Base-by-base conservation (phyloP, 2,888 invertebrate species). In the Cylindroiulus punctatus region DNA sequence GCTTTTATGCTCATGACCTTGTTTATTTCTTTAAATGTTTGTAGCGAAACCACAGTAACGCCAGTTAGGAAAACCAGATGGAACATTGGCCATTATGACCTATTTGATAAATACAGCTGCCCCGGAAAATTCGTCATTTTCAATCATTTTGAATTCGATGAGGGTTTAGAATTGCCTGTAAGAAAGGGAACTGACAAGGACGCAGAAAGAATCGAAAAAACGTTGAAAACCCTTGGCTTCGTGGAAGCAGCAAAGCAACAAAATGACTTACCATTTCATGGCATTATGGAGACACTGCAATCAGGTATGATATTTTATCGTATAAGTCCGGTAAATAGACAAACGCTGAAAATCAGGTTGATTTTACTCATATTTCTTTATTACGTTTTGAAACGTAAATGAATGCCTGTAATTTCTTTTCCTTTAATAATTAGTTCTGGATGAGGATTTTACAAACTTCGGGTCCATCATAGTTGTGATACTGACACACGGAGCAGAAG, bases 91-190 rank as follows among this genome's bases (percentile, higher is more conserved):
- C 12, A 0, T 12, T 44, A 44, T 14, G 44, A 44, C 44, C 44
- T 44, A 8, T 44, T 44, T 12, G 44, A 44, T 44, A 65, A 65
- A 26, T 26, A 65, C 10, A 0, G 0, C 19, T 65, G 1, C 12
- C 65, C 82, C 22, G 82, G 82, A 82, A 82, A 82, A 36, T 82
- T 40, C 42, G 36, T 82, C 82, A 82, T 82, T 40, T 82, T 82
- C 22, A 82, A 82, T 36, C 82, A 82, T 36, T 82, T n/a, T 8
- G 8, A 42, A 8, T 82, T 40, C 12, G 19, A 82, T 2, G 42
- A 32, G 3, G 1, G 19, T 40, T 17, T 82, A 1, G 36, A 40
- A 3, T 26, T 81, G 22, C 0, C 0, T 22, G n/a, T 36, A 36
- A 32, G 36, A 82, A 36, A 36, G 22, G 82, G 82, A 7, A 82